A percentile compares a stretch with the other conserved stretches of the same genome.
These are phyloP conservation scores for Eleutherodactylus coqui DNA, from an alignment of 2,797 vertebrate genomes.

Conservation along the genomic window DNA sequence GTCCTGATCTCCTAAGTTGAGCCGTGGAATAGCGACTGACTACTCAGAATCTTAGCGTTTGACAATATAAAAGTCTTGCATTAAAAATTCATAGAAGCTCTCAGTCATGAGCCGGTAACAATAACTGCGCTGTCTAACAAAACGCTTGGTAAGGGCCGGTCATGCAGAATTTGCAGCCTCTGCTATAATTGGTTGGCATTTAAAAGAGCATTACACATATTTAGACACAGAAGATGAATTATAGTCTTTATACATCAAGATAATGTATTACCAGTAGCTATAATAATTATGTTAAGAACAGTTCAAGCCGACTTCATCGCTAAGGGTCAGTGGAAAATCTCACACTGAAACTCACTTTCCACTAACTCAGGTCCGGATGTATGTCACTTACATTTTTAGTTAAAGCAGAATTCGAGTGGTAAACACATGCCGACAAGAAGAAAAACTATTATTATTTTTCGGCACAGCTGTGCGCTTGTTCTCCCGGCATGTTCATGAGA, in stretches of 20 bases:
- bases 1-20: neutral
- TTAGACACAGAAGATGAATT: constrained; percentile 49
- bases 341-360: neutral
- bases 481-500: neutral
- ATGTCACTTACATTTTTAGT: constrained; percentile 12
- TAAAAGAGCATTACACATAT: constrained; percentile 46
- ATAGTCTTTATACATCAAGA: constrained; percentile 44
- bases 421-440: neutral
- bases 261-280: constrained; percentile 41
- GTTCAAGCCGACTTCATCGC: constrained; percentile 28
- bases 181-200: constrained; percentile 49
- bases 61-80: too few species aligned
- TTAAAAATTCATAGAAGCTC: neutral
- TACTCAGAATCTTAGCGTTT: neutral
- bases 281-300: constrained; percentile 47
- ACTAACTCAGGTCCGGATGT: neutral
- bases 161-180: constrained; percentile 33
- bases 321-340: constrained; percentile 24
- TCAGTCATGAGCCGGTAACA: neutral
- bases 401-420: constrained; percentile 23
- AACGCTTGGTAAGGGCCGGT: neutral
- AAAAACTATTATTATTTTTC: neutral
- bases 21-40: neutral
- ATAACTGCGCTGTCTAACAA: neutral
- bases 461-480: constrained; percentile 15